phyloP scores from a whole-genome alignment of 2,888 invertebrate species.

The Amphipoea oculea region DNA sequence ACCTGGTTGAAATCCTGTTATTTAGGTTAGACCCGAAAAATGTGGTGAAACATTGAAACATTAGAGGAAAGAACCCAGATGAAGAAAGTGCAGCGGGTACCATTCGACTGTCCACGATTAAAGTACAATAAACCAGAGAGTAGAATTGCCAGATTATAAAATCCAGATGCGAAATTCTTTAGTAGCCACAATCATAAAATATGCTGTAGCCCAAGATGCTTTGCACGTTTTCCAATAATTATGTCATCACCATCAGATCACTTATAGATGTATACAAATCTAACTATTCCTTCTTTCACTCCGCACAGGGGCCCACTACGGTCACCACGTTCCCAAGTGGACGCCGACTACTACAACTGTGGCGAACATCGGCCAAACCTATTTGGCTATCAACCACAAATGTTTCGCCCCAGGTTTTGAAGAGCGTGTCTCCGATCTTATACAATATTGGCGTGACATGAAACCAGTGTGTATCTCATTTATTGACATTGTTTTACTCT shows the following conservation, averaged over 20 bases:
- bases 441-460: constrained; percentile 29
- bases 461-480: constrained; percentile 28
- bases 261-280: background rate
- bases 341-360: background rate
- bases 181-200: background rate
- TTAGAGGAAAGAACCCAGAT: background rate
- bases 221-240: too few species aligned
- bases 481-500: background rate
- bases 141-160: background rate
- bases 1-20: too few species aligned
- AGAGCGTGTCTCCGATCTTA: constrained; percentile 28
- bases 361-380: constrained; percentile 34
- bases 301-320: constrained; percentile 17
- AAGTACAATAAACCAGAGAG: background rate
- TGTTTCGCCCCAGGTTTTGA: constrained; percentile 38
- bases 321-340: constrained; percentile 26
- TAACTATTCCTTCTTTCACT: background rate
- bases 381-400: constrained; percentile 29
- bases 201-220: background rate
- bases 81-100: background rate
- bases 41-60: background rate
- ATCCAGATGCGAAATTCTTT: background rate
- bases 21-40: background rate
- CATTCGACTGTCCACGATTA: background rate
- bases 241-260: too few species aligned